phyloP scores from a whole-genome alignment of 2,797 vertebrate species.

The Esox lucius region DNA sequence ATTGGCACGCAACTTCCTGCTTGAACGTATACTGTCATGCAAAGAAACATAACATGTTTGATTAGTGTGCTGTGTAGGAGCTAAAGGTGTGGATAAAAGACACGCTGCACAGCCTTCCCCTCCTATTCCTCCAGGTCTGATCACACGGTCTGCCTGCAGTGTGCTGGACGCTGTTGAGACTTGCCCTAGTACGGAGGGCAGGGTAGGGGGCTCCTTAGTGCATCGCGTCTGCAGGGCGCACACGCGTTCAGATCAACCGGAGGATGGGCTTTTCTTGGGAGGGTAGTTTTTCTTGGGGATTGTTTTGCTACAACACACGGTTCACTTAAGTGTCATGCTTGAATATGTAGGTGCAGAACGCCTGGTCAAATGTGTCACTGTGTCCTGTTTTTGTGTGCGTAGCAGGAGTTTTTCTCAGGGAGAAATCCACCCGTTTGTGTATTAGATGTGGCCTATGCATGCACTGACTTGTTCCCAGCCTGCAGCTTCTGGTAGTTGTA shows the following conservation, averaged over 20 bases:
- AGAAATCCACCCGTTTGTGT: slow-evolving; percentile 9
- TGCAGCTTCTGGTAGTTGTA: slow-evolving; percentile 57
- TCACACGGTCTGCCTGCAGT: slow-evolving; percentile 11
- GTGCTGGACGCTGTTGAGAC: slow-evolving; percentile 18
- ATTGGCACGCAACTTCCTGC: neutral
- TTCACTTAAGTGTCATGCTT: slow-evolving; percentile 53
- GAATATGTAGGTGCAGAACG: slow-evolving; percentile 51
- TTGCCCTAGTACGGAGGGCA: slow-evolving; percentile 27
- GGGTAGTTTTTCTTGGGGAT: slow-evolving; percentile 25
- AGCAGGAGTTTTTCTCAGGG: neutral
- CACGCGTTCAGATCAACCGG: slow-evolving; percentile 44
- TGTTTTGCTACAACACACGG: slow-evolving; percentile 46
- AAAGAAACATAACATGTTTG: neutral
- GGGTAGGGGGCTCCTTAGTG: slow-evolving; percentile 40
- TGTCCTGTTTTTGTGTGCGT: neutral
- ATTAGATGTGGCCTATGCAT: slow-evolving; percentile 56
- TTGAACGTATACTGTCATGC: neutral
- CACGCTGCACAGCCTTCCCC: neutral
- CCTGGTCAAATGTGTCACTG: slow-evolving; percentile 25
- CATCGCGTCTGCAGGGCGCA: slow-evolving; percentile 52
- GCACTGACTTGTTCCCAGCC: slow-evolving; percentile 70
- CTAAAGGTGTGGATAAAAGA: neutral
- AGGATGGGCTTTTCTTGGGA: slow-evolving; percentile 47
- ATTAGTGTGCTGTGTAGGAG: neutral
- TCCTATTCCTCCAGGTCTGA: slow-evolving; percentile 12